Conservation (phyloP, 1,140 invertebrate genomes). For the Bactericera cockerelli region DNA sequence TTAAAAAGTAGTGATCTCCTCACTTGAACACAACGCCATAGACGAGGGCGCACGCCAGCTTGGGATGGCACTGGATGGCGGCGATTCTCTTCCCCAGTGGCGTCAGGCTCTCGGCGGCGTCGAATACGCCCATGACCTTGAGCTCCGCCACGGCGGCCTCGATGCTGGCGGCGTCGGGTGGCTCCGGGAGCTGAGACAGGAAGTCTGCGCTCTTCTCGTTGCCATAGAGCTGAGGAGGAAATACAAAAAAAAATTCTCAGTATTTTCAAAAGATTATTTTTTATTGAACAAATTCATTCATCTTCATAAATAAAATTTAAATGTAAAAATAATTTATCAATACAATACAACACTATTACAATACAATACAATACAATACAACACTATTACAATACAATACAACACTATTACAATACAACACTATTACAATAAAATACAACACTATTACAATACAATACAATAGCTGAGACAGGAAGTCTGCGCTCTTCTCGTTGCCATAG, state of each 20-base stretch:
- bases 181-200: conserved; percentile 36
- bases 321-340: too few species aligned
- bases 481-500: conserved; percentile 32
- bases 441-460: too few species aligned
- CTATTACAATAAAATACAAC: too few species aligned
- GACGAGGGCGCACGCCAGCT: conserved; percentile 37
- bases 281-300: too few species aligned
- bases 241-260: too few species aligned
- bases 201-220: conserved; percentile 35
- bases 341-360: too few species aligned
- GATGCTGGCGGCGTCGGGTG: conserved; percentile 33
- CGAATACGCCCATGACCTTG: conserved; percentile 35
- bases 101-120: conserved; percentile 38
- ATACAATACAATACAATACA: too few species aligned
- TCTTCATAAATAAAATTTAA: too few species aligned
- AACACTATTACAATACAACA: too few species aligned
- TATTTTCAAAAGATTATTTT: too few species aligned
- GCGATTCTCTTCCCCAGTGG: conserved; percentile 36
- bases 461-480: conserved; percentile 36
- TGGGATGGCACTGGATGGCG: conserved; percentile 35
- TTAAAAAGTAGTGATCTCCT: too few species aligned
- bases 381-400: too few species aligned
- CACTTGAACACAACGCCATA: conserved; percentile 35
- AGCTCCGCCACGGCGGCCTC: conserved; percentile 35
- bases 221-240: conserved; percentile 28